phyloP scores from a whole-genome alignment of 2,797 vertebrate species.

The Cyclura pinguis region DNA sequence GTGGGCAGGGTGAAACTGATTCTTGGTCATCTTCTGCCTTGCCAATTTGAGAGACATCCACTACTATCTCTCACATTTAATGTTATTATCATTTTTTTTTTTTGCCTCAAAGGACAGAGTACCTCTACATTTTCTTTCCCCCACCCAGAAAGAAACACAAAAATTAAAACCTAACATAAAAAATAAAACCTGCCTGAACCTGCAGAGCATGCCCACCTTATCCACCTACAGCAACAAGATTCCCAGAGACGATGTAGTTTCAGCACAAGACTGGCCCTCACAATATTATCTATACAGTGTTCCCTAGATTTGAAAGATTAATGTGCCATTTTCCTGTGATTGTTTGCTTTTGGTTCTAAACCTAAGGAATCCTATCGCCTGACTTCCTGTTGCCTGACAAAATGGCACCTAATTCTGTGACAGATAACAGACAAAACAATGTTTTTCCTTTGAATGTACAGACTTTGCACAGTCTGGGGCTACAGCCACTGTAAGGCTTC shows the following conservation, averaged over 20 bases:
- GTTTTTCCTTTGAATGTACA: background rate
- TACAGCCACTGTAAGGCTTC: slow-evolving; percentile 7
- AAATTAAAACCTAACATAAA: too few relatives aligned
- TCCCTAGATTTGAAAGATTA: background rate
- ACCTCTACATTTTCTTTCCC: too few relatives aligned
- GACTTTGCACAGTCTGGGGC: background rate
- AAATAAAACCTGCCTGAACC: too few relatives aligned
- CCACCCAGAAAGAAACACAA: too few relatives aligned
- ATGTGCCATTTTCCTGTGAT: background rate
- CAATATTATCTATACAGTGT: background rate
- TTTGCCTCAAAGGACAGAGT: too few relatives aligned
- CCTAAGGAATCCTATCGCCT: background rate
- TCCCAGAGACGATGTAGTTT: background rate
- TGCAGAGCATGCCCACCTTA: too few relatives aligned
- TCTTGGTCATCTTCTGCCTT: too few relatives aligned
- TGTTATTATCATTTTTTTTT: too few relatives aligned
- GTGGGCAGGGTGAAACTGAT: too few relatives aligned
- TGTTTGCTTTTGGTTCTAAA: background rate
- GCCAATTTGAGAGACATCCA: too few relatives aligned
- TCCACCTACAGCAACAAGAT: too few relatives aligned
- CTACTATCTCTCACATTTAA: too few relatives aligned
- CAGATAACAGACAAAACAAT: background rate
- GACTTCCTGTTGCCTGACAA: background rate
- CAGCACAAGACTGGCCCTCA: background rate
- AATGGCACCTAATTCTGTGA: background rate